Base-by-base conservation (phyloP, 1,140 invertebrate genomes). In the Drosophila nasuta region DNA sequence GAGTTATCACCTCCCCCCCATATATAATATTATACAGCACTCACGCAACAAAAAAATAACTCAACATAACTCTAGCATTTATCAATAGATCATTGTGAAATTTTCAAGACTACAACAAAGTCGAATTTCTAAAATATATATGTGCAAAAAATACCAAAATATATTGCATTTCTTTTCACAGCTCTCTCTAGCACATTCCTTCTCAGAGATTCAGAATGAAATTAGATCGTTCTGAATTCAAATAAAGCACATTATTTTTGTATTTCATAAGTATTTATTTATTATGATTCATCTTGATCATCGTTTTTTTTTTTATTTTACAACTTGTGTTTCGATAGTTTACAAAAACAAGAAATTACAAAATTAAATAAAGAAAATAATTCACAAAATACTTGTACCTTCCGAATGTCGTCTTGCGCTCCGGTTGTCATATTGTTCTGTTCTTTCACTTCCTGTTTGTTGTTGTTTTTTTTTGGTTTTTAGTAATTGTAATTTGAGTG, bases 351-450 rank as follows among this genome's bases (percentile, higher is more conserved):
- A 57, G 38, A 35, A 48, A 69, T 43, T 38, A 13, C 15, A 68
- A 68, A 45, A 57, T 25, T 25, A 56, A 56, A 67, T 33, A 56
- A 17, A 70, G 25, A 54, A 58, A 75, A 75, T 69, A 33, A 67
- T 73, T 69, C 66, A 75, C 17, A 75, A 75, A 25, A 75, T 75
- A 75, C 51, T 70, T 52, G 65, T 75, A 69, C 72, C 57, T 75
- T 75, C 58, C 66, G 41, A 15, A 25, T 33, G 25, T 10, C 45
- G 25, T 13, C 30, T 62, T 15, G 51, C 56, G 33, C 46, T 60
- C 51, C 62, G 13, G 25, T 49, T 66, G 20, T 45, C 11, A 28
- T 56, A 48, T 41, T 59, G 13, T 51, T 43, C 41, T 58, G 20
- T 71, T 65, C 17, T 11, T 65, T 41, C 46, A 48, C 35, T 56